Conservation (phyloP, 1,140 invertebrate genomes). For the Ectropis grisescens region DNA sequence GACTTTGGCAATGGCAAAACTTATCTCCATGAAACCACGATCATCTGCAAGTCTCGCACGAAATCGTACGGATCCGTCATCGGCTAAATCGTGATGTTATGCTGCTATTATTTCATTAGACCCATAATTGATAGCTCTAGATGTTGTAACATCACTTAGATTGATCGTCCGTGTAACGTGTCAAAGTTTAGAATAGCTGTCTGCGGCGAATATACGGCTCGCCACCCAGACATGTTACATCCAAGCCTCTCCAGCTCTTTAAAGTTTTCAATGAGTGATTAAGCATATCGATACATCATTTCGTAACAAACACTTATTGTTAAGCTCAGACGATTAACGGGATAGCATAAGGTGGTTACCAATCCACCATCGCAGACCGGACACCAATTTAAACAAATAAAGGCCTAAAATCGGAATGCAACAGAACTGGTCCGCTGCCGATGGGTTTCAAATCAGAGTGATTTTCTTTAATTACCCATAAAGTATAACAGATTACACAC, state of each 20-base stretch:
- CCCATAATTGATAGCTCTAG: constrained; percentile 50
- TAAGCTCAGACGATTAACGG: constrained; percentile 17
- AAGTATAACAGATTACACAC: too few relatives aligned
- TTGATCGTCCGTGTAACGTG: constrained; percentile 52
- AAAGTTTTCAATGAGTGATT: constrained; percentile 37
- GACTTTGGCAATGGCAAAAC: too few relatives aligned
- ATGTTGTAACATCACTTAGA: constrained; percentile 42
- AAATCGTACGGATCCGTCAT: constrained; percentile 6
- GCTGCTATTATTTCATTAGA: constrained; percentile 53
- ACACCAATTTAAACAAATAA: too few relatives aligned
- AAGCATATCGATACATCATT: constrained; percentile 38
- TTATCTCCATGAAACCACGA: too few relatives aligned
- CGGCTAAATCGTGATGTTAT: constrained; percentile 31
- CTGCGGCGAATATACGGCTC: too few relatives aligned
- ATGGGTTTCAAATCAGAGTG: neutral
- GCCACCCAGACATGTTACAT: too few relatives aligned
- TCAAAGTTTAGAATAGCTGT: constrained; percentile 9
- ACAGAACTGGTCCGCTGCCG: neutral
- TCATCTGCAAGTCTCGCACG: constrained; percentile 1
- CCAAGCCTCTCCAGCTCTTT: too few relatives aligned
- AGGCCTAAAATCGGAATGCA: too few relatives aligned
- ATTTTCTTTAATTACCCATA: too few relatives aligned
- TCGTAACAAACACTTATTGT: constrained; percentile 27
- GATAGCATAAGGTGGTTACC: constrained; percentile 1
- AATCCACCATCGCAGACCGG: too few relatives aligned